Evolutionary conservation across 2,888 invertebrate genomes (phyloP).

Genomic region (Athripsodes cinereus): DNA sequence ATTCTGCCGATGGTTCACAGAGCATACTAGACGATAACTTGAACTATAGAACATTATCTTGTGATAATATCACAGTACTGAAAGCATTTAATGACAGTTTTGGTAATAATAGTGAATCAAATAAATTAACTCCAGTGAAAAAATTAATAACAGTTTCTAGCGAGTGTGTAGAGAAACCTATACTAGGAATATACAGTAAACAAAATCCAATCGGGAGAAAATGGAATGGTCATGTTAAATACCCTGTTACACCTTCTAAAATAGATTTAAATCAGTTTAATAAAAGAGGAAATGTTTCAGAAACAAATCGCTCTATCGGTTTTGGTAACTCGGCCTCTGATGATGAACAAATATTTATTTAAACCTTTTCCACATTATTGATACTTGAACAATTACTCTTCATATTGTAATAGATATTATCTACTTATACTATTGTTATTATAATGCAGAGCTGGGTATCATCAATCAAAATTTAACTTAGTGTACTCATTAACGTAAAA

Average conservation of each 20-base stretch:
- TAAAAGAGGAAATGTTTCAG: conserved; percentile 38
- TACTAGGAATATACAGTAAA: conserved; percentile 48
- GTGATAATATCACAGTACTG: conserved; percentile 29
- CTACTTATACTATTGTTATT: too few relatives aligned
- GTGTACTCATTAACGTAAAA: too few relatives aligned
- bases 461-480: too few relatives aligned
- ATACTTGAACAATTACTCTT: too few relatives aligned
- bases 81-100: conserved; percentile 21
- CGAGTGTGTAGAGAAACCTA: conserved; percentile 26
- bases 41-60: conserved; percentile 36
- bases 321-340: conserved; percentile 52
- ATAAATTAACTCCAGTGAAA: conserved; percentile 25
- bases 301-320: conserved; percentile 28
- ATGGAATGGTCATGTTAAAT: conserved; percentile 58
- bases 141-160: conserved; percentile 9
- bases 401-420: too few relatives aligned
- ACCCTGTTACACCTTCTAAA: conserved; percentile 61
- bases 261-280: conserved; percentile 34
- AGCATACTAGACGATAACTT: conserved; percentile 37
- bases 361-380: conserved; percentile 21
- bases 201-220: conserved; percentile 54
- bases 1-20: conserved; percentile 42
- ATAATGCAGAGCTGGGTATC: too few relatives aligned
- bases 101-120: conserved; percentile 18
- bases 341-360: conserved; percentile 62